A percentile compares a stretch with the other conserved stretches of the same genome.
Evolutionary conservation across 1,140 invertebrate species (phyloP).

Genomic region (Drosophila hydei): DNA sequence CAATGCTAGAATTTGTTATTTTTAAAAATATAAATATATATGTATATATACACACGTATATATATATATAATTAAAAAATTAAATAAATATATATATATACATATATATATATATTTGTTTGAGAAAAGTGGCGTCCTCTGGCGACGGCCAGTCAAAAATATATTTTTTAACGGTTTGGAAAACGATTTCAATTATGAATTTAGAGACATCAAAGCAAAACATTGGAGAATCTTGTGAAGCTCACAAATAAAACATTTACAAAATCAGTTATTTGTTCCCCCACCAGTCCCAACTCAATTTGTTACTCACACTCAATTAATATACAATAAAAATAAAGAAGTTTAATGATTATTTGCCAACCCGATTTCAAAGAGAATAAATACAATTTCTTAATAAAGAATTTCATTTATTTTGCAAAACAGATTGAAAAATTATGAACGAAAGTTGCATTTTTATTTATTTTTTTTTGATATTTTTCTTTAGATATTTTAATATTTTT

Average conservation of each 20-base stretch:
- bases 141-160: not conserved
- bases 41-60: not conserved
- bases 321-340: slow-evolving; percentile 6
- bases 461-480: slow-evolving; percentile 11
- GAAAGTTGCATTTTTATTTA: slow-evolving; percentile 35
- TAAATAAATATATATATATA: not conserved
- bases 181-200: slow-evolving; percentile 4
- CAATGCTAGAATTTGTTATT: slow-evolving; percentile 23
- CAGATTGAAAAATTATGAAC: slow-evolving; percentile 25
- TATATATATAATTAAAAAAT: not conserved
- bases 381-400: slow-evolving; percentile 39
- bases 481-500: slow-evolving; percentile 9
- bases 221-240: too few species aligned
- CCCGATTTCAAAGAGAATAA: slow-evolving; percentile 11
- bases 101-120: not conserved
- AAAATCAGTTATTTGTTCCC: not conserved
- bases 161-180: slow-evolving; percentile 3
- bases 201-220: too few species aligned
- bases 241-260: not conserved
- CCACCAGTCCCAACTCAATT: not conserved
- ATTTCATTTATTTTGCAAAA: slow-evolving; percentile 44
- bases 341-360: slow-evolving; percentile 34
- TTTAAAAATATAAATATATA: not conserved
- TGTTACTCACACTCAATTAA: slow-evolving; percentile 2
- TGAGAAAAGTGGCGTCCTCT: not conserved